A percentile compares a stretch with the other conserved stretches of the same genome.
phyloP scores from a whole-genome alignment of 2,797 vertebrate species.

The Bradypodion pumilum region DNA sequence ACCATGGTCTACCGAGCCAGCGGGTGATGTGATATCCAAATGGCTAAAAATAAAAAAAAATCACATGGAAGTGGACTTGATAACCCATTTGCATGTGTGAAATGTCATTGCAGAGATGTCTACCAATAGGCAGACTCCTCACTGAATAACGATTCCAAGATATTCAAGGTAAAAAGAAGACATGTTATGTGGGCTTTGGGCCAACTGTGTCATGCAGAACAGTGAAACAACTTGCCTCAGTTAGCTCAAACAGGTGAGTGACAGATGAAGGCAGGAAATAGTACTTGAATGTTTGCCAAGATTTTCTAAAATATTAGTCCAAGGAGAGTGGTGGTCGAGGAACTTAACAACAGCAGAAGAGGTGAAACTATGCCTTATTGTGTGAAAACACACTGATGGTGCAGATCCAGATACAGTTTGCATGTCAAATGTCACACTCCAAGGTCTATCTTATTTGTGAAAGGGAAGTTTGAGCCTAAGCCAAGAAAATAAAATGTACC shows the following conservation, averaged over 20 bases:
- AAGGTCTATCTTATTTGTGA: too few relatives aligned
- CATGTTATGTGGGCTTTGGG: background rate
- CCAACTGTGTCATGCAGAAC: background rate
- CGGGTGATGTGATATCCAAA: too few relatives aligned
- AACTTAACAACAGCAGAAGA: background rate
- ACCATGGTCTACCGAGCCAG: too few relatives aligned
- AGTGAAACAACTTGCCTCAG: background rate
- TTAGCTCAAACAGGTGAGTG: background rate
- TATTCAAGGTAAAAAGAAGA: too few relatives aligned
- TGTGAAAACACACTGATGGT: too few relatives aligned
- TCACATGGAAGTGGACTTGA: too few relatives aligned
- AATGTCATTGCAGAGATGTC: too few relatives aligned
- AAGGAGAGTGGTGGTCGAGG: background rate
- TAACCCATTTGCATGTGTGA: too few relatives aligned
- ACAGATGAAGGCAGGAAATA: background rate
- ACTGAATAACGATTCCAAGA: too few relatives aligned
- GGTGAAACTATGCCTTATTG: background rate
- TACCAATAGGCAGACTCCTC: too few relatives aligned
- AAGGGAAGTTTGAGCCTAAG: background rate
- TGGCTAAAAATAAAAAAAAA: too few relatives aligned
- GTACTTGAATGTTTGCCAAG: background rate
- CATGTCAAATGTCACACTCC: background rate
- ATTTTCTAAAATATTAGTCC: background rate
- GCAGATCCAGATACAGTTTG: too few relatives aligned
- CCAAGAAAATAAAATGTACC: background rate